A percentile compares a stretch with the other conserved stretches of the same genome.
Evolutionary conservation across 2,797 vertebrate species (phyloP).

Genomic region (Sebastes wilsoni): DNA sequence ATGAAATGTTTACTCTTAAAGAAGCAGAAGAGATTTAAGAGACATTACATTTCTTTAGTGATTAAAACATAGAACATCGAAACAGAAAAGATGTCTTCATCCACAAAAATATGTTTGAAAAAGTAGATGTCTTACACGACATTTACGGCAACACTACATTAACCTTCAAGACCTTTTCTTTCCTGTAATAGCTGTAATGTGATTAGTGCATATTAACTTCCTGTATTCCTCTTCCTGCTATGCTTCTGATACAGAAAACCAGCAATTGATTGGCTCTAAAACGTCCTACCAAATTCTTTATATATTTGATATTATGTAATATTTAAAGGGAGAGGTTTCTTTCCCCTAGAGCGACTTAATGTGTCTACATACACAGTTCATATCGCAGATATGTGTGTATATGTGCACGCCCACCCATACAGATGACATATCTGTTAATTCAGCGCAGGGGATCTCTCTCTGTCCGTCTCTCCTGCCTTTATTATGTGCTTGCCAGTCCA

Average conservation of each 20-base stretch:
- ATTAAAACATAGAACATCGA: not conserved
- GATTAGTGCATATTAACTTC: slow-evolving; percentile 21
- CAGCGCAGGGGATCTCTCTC: slow-evolving; percentile 15
- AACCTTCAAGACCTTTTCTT: slow-evolving; percentile 12
- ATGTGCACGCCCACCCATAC: not conserved
- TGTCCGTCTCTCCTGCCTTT: slow-evolving; percentile 15
- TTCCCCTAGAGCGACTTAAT: slow-evolving; percentile 45
- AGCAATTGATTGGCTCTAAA: slow-evolving; percentile 59
- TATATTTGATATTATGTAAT: slow-evolving; percentile 71
- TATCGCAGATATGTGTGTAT: not conserved
- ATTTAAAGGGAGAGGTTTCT: slow-evolving; percentile 64
- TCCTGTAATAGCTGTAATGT: slow-evolving; percentile 23
- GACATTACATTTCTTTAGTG: not conserved
- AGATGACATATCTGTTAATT: slow-evolving; percentile 24
- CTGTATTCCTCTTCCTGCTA: slow-evolving; percentile 27
- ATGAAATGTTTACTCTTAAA: not conserved
- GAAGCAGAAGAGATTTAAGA: not conserved
- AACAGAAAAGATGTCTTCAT: not conserved
- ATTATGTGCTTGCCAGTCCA: not conserved
- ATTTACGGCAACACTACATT: not conserved
- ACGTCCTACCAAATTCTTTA: slow-evolving; percentile 25
- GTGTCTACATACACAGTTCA: slow-evolving; percentile 36
- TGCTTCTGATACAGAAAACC: slow-evolving; percentile 32
- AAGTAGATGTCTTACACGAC: not conserved
- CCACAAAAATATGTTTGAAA: not conserved